Conservation (phyloP, 2,888 invertebrate genomes). For the Drosophila pullipes region DNA sequence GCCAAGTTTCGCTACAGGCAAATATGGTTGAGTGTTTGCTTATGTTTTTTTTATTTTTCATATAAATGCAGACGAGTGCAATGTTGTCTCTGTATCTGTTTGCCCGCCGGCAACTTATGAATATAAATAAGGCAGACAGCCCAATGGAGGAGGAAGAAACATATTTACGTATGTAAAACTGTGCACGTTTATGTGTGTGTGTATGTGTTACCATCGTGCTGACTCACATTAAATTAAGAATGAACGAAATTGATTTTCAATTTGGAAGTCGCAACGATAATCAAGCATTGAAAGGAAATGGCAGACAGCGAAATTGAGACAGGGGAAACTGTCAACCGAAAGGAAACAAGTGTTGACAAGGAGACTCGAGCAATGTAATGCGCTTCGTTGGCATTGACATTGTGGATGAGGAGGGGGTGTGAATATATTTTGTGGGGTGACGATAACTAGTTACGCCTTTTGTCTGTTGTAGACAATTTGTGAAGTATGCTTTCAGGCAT, state of each 20-base stretch:
- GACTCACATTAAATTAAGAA: slow-evolving; percentile 10
- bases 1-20: neutral
- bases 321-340: neutral
- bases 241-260: slow-evolving; percentile 11
- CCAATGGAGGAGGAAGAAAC: slow-evolving; percentile 2
- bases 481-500: slow-evolving; percentile 49
- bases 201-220: neutral
- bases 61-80: slow-evolving; percentile 14
- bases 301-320: neutral
- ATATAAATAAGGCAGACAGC: slow-evolving; percentile 54
- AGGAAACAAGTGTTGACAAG: neutral
- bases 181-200: neutral
- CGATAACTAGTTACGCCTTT: slow-evolving; percentile 26
- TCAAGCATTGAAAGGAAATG: slow-evolving; percentile 19
- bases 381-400: slow-evolving; percentile 39
- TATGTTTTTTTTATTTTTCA: slow-evolving; percentile 3
- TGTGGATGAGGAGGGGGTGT: slow-evolving; percentile 27
- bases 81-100: slow-evolving; percentile 35
- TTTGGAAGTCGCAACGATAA: slow-evolving; percentile 38
- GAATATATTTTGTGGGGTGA: neutral
- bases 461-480: slow-evolving; percentile 41
- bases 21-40: neutral
- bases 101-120: slow-evolving; percentile 40
- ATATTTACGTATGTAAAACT: slow-evolving; percentile 45
- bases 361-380: slow-evolving; percentile 1